Conservation (phyloP, 2,113 vertebrate species). For the Anhinga rufa region DNA sequence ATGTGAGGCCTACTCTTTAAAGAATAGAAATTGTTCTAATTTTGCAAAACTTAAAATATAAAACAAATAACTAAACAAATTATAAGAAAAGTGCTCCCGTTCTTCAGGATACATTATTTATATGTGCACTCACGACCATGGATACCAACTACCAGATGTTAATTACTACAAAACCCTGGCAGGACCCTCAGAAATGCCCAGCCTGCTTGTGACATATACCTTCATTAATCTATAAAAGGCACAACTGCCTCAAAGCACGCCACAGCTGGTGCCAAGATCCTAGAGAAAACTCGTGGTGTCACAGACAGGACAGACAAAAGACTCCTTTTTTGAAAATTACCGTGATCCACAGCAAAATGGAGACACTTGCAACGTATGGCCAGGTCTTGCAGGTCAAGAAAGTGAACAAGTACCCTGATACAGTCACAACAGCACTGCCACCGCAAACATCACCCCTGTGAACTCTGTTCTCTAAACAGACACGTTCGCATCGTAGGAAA, state of each 20-base stretch:
- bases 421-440: background rate
- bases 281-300: background rate
- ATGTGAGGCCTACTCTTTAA: background rate
- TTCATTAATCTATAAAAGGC: background rate
- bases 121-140: background rate
- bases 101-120: background rate
- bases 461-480: background rate
- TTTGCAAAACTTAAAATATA: background rate
- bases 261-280: background rate
- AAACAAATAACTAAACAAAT: background rate
- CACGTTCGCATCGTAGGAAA: background rate
- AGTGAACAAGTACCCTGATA: background rate
- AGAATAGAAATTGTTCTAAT: background rate
- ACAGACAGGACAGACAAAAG: background rate
- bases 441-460: background rate
- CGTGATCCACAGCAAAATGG: background rate
- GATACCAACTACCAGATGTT: background rate
- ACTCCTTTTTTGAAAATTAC: background rate
- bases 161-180: background rate
- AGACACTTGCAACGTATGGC: background rate
- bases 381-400: background rate
- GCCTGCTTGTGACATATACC: background rate
- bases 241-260: fast-evolving
- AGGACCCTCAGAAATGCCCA: background rate
- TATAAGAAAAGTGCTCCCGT: background rate